These are phyloP conservation scores for Lamellibrachia satsuma DNA, from an alignment of 2,888 invertebrate genomes.

Conservation along the genomic window DNA sequence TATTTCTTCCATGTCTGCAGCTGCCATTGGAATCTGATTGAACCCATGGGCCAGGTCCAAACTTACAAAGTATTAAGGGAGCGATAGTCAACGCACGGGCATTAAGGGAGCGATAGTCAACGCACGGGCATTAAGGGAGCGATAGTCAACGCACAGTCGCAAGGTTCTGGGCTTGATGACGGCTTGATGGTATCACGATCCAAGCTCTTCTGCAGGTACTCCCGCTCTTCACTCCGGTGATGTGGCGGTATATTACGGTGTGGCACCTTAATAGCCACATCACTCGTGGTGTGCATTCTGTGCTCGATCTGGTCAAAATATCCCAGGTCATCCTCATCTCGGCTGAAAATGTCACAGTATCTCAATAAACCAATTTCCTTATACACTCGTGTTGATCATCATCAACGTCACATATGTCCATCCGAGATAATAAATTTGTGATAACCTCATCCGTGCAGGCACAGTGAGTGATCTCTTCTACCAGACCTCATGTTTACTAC, in stretches of 20 bases:
- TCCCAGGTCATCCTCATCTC: background rate
- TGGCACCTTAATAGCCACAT: background rate
- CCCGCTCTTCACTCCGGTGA: background rate
- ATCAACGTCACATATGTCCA: background rate
- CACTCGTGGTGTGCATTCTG: background rate
- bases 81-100: conserved; percentile 28
- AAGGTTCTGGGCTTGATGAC: background rate
- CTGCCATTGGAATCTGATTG: background rate
- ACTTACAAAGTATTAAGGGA: background rate
- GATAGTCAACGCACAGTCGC: conserved; percentile 29
- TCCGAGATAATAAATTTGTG: background rate
- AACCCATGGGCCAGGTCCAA: conserved; percentile 9
- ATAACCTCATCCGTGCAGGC: background rate
- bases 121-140: conserved; percentile 20
- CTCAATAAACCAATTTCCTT: background rate
- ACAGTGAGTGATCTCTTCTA: background rate
- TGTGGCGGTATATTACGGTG: no score
- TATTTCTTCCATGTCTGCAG: background rate
- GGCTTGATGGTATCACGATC: background rate
- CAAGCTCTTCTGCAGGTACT: conserved; percentile 13
- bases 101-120: conserved; percentile 23
- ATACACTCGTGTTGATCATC: background rate
- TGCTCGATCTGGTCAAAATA: background rate
- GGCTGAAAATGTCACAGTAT: background rate
- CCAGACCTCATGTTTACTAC: background rate